Evolutionary conservation across 2,888 invertebrate species (phyloP).

Genomic region (Aethes cnicana): DNA sequence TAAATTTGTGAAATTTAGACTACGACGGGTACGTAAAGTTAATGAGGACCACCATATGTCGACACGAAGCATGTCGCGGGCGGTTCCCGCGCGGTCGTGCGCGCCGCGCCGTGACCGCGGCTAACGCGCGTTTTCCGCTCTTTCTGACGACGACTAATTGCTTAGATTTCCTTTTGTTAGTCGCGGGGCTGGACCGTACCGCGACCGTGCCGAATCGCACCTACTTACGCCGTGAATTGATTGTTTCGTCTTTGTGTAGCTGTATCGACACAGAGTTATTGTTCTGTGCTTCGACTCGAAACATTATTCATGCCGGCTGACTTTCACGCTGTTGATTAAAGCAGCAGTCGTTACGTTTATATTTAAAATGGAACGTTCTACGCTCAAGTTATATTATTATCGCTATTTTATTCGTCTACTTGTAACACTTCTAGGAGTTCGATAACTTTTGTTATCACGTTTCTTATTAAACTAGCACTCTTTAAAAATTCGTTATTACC

Average conservation of each 20-base stretch:
- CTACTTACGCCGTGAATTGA: slow-evolving; percentile 81
- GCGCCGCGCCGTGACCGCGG: slow-evolving; percentile 67
- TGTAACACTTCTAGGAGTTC: not conserved
- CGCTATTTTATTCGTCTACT: slow-evolving; percentile 6
- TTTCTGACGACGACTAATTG: slow-evolving; percentile 82
- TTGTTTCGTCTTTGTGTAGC: slow-evolving; percentile 80
- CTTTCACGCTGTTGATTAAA: slow-evolving; percentile 74
- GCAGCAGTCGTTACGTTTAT: slow-evolving; percentile 70
- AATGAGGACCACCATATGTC: too few relatives aligned
- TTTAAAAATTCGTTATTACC: slow-evolving; percentile 11
- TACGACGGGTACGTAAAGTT: too few relatives aligned
- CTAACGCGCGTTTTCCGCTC: slow-evolving; percentile 81
- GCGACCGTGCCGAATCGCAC: slow-evolving; percentile 77
- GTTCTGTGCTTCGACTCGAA: slow-evolving; percentile 68
- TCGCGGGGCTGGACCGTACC: slow-evolving; percentile 75
- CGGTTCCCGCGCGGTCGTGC: slow-evolving; percentile 49
- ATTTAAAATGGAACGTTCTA: slow-evolving; percentile 37
- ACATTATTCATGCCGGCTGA: slow-evolving; percentile 75
- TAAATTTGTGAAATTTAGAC: too few relatives aligned
- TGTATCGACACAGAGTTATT: slow-evolving; percentile 79
- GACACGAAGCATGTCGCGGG: slow-evolving; percentile 57
- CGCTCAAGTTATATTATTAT: slow-evolving; percentile 16
- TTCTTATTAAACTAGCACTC: slow-evolving; percentile 11
- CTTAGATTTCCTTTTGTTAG: slow-evolving; percentile 82
- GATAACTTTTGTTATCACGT: slow-evolving; percentile 9